These are phyloP conservation scores for Platyrinchus mystaceus DNA, from an alignment of 2,797 vertebrate genomes.

Conservation along the genomic window DNA sequence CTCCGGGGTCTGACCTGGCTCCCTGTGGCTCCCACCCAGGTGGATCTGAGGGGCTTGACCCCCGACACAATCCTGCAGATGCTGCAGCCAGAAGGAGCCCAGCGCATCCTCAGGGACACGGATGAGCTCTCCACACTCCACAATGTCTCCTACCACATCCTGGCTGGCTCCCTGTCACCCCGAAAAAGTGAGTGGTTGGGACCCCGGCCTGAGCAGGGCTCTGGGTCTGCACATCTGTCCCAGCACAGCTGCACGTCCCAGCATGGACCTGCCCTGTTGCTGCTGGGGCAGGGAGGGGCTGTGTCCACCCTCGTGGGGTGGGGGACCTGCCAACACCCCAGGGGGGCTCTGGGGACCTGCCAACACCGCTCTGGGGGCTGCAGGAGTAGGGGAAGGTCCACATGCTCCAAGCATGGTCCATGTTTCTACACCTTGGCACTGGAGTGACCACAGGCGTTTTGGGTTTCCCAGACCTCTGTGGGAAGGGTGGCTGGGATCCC, in stretches of 20 bases:
- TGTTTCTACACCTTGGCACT: neutral
- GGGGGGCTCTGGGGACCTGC: too few relatives aligned
- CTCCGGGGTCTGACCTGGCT: neutral
- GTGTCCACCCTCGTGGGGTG: neutral
- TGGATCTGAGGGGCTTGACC: neutral
- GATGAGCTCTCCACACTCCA: neutral
- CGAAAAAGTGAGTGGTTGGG: slow-evolving; percentile 66
- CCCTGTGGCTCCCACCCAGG: neutral
- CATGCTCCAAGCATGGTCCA: rapidly evolving
- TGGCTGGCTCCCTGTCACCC: slow-evolving; percentile 39
- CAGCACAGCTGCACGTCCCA: neutral
- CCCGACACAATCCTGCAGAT: neutral
- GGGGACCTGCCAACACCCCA: too few relatives aligned
- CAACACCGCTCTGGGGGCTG: too few relatives aligned
- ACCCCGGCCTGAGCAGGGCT: neutral
- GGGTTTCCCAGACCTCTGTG: neutral
- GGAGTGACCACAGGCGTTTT: rapidly evolving
- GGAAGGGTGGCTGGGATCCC: neutral
- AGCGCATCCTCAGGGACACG: neutral
- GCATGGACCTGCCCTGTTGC: neutral
- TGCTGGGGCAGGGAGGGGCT: neutral
- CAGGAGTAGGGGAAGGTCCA: neutral
- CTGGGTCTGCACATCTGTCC: neutral
- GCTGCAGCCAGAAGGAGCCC: neutral
- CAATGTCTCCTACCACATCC: slow-evolving; percentile 34